phyloP scores from a whole-genome alignment of 1,140 invertebrate genomes.

The Gryon sp. region DNA sequence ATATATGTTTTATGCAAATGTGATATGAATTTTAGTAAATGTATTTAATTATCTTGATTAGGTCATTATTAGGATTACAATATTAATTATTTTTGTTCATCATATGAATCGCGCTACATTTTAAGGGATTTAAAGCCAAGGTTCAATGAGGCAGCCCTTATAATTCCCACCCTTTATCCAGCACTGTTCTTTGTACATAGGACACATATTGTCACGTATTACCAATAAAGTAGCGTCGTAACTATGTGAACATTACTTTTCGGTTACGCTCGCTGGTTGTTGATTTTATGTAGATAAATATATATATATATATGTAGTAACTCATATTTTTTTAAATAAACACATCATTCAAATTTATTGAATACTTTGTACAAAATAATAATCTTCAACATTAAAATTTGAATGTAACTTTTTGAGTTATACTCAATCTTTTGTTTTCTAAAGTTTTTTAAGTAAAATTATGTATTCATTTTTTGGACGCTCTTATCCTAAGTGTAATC shows the following conservation, averaged over 20 bases:
- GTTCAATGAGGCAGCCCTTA: slow-evolving; percentile 21
- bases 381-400: no score
- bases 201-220: slow-evolving; percentile 58
- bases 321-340: no score
- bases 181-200: slow-evolving; percentile 57
- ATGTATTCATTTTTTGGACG: no score
- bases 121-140: slow-evolving; percentile 33
- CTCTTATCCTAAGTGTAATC: no score
- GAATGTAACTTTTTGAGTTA: no score
- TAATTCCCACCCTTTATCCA: slow-evolving; percentile 59
- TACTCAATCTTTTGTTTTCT: no score
- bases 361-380: no score
- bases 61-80: slow-evolving; percentile 5
- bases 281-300: slow-evolving; percentile 17
- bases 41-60: slow-evolving; percentile 26
- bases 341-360: no score
- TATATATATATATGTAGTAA: no score
- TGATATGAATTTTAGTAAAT: no score
- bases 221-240: slow-evolving; percentile 52
- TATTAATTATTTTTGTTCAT: slow-evolving; percentile 33
- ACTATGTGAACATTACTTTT: slow-evolving; percentile 43
- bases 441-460: no score
- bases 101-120: slow-evolving; percentile 16
- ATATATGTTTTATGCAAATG: not conserved
- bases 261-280: slow-evolving; percentile 22